These are phyloP conservation scores for Serripes groenlandicus DNA, from an alignment of 2,888 invertebrate genomes.

Conservation along the genomic window DNA sequence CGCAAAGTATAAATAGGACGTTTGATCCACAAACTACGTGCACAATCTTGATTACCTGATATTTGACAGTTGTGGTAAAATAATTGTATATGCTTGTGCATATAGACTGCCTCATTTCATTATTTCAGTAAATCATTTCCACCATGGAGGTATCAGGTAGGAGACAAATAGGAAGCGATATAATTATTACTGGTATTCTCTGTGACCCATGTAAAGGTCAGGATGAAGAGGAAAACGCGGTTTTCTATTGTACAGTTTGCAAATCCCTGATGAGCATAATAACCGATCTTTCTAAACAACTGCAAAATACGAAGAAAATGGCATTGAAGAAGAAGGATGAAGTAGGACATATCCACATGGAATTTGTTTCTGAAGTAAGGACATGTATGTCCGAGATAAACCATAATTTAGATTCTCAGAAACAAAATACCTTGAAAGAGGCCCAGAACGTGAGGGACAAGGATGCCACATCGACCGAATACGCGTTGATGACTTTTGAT, in stretches of 20 bases:
- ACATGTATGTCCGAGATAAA: neutral
- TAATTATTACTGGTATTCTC: neutral
- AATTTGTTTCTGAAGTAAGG: neutral
- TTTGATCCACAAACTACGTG: too few relatives aligned
- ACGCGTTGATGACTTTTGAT: too few relatives aligned
- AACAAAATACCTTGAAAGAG: neutral
- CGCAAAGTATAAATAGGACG: too few relatives aligned
- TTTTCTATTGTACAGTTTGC: neutral
- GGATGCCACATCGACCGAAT: neutral
- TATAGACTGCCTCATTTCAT: too few relatives aligned
- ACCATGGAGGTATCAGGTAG: slow-evolving; percentile 3
- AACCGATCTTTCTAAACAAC: neutral
- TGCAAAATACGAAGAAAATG: neutral
- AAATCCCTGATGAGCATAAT: neutral
- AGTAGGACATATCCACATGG: neutral
- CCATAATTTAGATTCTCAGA: neutral
- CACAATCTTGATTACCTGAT: too few relatives aligned
- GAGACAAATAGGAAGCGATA: neutral
- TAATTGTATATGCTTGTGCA: too few relatives aligned
- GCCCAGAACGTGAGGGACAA: neutral
- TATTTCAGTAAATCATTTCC: too few relatives aligned
- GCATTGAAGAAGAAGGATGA: neutral
- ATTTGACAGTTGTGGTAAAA: too few relatives aligned
- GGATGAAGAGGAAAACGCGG: neutral
- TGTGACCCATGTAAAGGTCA: neutral